Evolutionary conservation across 2,797 vertebrate genomes (phyloP).

Genomic region (Argyrosomus regius): DNA sequence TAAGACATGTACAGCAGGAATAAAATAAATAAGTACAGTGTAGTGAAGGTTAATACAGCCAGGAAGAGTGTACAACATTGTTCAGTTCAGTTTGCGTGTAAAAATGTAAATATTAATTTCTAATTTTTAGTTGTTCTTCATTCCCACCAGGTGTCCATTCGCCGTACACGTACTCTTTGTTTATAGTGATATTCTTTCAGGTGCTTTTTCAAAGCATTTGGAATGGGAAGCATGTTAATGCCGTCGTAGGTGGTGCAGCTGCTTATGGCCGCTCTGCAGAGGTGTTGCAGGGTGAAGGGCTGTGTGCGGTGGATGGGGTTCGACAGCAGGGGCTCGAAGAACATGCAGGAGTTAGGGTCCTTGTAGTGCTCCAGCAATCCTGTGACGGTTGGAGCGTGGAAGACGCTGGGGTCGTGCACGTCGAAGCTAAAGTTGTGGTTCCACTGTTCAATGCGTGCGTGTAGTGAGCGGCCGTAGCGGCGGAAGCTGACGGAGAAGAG

Average conservation of each 20-base stretch:
- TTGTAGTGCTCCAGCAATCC: slow-evolving; percentile 91
- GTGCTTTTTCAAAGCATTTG: slow-evolving; percentile 88
- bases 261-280: slow-evolving; percentile 87
- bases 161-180: slow-evolving; percentile 87
- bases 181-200: slow-evolving; percentile 93
- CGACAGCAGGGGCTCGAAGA: slow-evolving; percentile 90
- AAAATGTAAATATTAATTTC: slow-evolving; percentile 48
- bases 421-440: slow-evolving; percentile 93
- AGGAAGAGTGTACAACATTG: slow-evolving; percentile 34
- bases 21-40: slow-evolving; percentile 80
- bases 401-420: slow-evolving; percentile 90
- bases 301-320: slow-evolving; percentile 87
- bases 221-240: slow-evolving; percentile 87
- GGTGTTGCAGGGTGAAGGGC: slow-evolving; percentile 88
- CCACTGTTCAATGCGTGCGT: slow-evolving; percentile 91
- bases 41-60: slow-evolving; percentile 55
- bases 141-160: slow-evolving; percentile 89
- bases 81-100: slow-evolving; percentile 38
- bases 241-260: slow-evolving; percentile 88
- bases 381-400: slow-evolving; percentile 88
- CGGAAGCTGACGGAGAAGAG: slow-evolving; percentile 92
- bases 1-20: slow-evolving; percentile 71
- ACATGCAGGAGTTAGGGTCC: slow-evolving; percentile 92
- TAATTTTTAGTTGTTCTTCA: slow-evolving; percentile 49
- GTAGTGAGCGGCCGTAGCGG: slow-evolving; percentile 89